Conservation (phyloP, 2,113 vertebrate species). For the Apodemus sylvaticus region DNA sequence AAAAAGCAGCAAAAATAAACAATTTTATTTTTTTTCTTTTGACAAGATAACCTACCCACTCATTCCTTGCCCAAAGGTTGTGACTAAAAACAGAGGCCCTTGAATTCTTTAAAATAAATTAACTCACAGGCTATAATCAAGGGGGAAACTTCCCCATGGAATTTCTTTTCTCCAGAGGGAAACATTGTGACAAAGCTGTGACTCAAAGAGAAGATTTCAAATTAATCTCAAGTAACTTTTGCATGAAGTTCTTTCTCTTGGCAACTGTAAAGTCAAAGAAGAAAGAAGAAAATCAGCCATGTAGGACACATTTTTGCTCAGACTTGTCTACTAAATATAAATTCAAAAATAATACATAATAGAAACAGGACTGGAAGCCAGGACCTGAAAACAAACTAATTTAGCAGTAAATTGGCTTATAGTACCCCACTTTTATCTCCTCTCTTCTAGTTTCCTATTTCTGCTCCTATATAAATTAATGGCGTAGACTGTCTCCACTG, state of each 20-base stretch:
- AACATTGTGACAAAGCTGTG: background rate
- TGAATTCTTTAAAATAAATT: constrained; percentile 44
- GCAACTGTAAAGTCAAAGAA: background rate
- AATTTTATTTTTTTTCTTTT: background rate
- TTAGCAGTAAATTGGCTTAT: background rate
- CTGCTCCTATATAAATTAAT: background rate
- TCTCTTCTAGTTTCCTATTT: background rate
- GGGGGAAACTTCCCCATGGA: background rate
- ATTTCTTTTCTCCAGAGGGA: constrained; percentile 5
- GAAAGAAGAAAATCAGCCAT: background rate
- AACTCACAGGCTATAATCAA: background rate
- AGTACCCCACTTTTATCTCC: background rate
- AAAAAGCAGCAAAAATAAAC: background rate
- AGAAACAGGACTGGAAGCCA: background rate
- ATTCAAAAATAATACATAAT: background rate
- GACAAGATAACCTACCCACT: background rate
- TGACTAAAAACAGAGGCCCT: background rate
- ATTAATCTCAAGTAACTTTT: background rate
- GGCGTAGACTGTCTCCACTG: background rate
- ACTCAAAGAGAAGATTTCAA: background rate
- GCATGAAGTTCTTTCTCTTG: background rate
- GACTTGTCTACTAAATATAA: background rate
- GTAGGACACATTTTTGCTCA: background rate
- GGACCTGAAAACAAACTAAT: too few relatives aligned
- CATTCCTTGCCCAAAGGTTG: background rate